Evolutionary conservation across 2,113 vertebrate species (phyloP), one percentile per base, ranked within the genome.

Genomic region (Mirounga angustirostris): DNA sequence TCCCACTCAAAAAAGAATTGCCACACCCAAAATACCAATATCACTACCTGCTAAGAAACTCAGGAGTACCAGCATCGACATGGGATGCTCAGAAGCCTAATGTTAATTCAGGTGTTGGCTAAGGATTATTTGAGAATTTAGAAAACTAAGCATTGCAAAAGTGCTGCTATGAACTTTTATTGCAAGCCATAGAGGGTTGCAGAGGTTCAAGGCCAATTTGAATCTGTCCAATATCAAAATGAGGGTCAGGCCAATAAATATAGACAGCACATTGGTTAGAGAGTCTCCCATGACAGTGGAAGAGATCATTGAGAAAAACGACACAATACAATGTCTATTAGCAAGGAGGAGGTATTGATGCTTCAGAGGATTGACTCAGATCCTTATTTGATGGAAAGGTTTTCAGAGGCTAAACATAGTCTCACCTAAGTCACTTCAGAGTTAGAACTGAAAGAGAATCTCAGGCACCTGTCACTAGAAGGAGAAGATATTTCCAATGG

Each of bases 161-260:
- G 71, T 14, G 28, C 36, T 92, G 50, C 40, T 96, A 61, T 78
- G 76, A 85, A n/a, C 26, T 67, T 50, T 87, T 79, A 33, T 52
- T 74, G 58, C 28, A 95, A 65, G 2, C 6, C 26, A 65, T 11
- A 16, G 19, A 73, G 19, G 61, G 18, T 76, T 85, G 80, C 65
- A 94, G 46, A 92, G n/a, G 1, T 71, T 74, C 63, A 85, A 56
- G 26, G 11, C 18, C 56, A 30, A 52, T 91, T 46, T 95, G 50
- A 91, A 89, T 91, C 80, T 76, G 12, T 52, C 22, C 54, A 89
- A 36, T 58, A 89, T 54, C 56, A 91, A 94, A 96, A 28, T 86
- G 2, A 93, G 58, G n/a, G 26, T 78, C 59, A 79, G 15, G 15
- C 46, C 22, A 71, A 61, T 78, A 92, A 65, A 95, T 65, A 59